Base-by-base conservation (phyloP, 2,888 invertebrate species). In the Lissonota sp. region DNA sequence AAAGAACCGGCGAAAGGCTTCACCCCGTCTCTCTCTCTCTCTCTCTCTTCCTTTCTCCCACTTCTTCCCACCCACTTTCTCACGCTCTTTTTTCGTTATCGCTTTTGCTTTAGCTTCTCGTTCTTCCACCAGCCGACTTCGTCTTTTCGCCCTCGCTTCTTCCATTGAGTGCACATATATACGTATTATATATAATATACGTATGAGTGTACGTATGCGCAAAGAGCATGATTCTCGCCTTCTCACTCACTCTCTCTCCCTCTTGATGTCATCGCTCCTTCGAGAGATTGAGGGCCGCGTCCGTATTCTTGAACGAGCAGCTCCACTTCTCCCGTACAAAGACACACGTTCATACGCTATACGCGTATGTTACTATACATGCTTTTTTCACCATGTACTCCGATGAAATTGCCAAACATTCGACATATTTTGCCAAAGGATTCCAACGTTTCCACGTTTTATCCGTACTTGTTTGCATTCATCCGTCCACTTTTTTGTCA, bases 1-100 rank as follows among this genome's bases (percentile, higher is more conserved):
- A 26, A 26, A 26, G 3, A 26, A 26, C 26, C 69, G 72, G 67
- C 73, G 58, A 77, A 80, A 80, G 67, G 67, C 77, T 80, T 77
- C 69, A 63, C 70, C 26, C n/a, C n/a, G n/a, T 46, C 64, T 57
- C 4, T 6, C 57, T 66, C 53, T 53, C 49, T 26, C 60, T 63
- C 14, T 60, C 60, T 5, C 62, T 53, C 12, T 57, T 12, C 8
- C 57, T 77, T 71, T 74, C 74, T 55, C 42, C 76, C 77, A 79
- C 78, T 85, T 79, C 83, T 75, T 26, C 3, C 26, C 26, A 26
- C 26, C 26, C 26, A 26, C 26, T 26, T 82, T 75, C 39, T 82
- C 62, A 53, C 79, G 37, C 72, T 67, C 53, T 70, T 74, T 80
- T 81, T 85, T 82, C 83, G 78, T 80, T 84, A 83, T 85, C 84